These are phyloP conservation scores for Caracal caracal DNA, from an alignment of 2,113 vertebrate species.

Conservation along the genomic window DNA sequence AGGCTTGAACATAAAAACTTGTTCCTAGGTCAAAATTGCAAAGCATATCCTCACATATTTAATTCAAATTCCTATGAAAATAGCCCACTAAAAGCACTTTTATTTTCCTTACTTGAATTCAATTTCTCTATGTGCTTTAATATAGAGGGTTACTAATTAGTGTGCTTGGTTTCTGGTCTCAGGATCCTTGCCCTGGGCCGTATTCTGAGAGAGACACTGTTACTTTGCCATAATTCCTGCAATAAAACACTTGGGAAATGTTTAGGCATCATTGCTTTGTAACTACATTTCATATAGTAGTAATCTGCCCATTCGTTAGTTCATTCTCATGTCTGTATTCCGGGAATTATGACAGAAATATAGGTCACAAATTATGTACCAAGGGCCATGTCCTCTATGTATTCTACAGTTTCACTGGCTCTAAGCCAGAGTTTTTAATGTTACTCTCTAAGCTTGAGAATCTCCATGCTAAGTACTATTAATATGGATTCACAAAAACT, in stretches of 20 bases:
- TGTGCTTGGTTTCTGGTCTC: neutral
- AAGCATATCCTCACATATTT: neutral
- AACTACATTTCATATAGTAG: neutral
- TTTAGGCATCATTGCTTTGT: neutral
- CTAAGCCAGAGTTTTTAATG: neutral
- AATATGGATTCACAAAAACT: conserved; percentile 3
- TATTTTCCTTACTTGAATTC: neutral
- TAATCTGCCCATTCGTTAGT: neutral
- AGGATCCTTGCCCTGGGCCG: neutral
- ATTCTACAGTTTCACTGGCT: neutral
- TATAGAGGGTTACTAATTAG: neutral
- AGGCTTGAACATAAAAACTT: neutral
- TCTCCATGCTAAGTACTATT: neutral
- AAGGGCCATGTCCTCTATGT: neutral
- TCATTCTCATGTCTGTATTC: neutral
- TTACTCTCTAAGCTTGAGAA: neutral
- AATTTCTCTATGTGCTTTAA: neutral
- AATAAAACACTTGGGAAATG: neutral
- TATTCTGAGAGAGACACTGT: neutral
- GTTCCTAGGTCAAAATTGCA: neutral
- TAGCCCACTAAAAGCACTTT: neutral
- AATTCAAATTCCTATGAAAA: neutral
- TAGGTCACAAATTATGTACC: neutral
- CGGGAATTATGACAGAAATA: neutral
- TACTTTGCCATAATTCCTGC: neutral